Base-by-base conservation (phyloP, 2,113 vertebrate genomes). In the Ellobius talpinus region DNA sequence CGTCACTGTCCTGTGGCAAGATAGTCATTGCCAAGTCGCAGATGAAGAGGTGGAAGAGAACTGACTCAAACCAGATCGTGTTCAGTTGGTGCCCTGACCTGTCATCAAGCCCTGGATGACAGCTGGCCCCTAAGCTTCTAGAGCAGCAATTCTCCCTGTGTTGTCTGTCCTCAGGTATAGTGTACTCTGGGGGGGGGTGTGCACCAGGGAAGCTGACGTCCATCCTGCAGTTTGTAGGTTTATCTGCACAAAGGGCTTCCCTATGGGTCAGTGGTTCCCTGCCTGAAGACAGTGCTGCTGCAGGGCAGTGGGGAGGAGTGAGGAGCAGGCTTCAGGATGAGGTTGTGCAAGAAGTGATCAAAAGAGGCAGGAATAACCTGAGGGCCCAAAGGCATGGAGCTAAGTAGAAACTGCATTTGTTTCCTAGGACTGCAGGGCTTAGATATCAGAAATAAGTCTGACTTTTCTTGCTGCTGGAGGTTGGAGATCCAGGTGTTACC, bases 41-140 rank as follows among this genome's bases (percentile, higher is more conserved):
- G 77, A 65, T 24, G 68, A 86, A 74, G 94, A 94, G 74, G 21
- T 65, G 70, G 74, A 89, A 68, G 36, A 76, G 74, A 94, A 79
- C 11, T n/a, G 81, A 70, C 26, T 5, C 47, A 26, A 68, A 33
- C 50, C 76, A 88, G 65, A 77, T 85, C 14, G 6, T 31, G 16
- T 7, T 47, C 17, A 47, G 23, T 66, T 39, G 68, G 0, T 45
- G 36, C 17, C 50, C 65, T 63, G 26, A 52, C 17, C 19, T 24
- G 23, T 16, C 89, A 26, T 89, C 39, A 79, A 50, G 79, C 29
- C 81, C 50, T 36, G 50, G 47, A 0, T 5, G 68, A 24, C 72
- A 66, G 5, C 55, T 79, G 21, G 63, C 39, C 78, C 39, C 50
- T 42, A 45, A 84, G 66, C 24, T 91, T 50, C 39, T 10, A 52